Evolutionary conservation across 2,113 vertebrate species (phyloP), one percentile per base, ranked within the genome.

Genomic region (Tragelaphus strepsiceros): DNA sequence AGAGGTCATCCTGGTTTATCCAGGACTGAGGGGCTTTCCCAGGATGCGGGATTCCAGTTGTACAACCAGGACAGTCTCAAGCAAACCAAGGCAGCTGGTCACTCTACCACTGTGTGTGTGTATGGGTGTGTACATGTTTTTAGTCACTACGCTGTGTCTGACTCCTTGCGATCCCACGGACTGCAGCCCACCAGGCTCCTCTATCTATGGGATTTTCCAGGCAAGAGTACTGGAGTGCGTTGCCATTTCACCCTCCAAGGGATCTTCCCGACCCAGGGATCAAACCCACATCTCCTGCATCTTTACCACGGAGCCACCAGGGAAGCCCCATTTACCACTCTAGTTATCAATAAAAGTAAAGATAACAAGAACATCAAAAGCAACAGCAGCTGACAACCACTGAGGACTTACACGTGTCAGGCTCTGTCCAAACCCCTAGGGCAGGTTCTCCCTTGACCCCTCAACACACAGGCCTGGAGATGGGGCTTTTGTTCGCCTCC

Each of bases 361-460:
- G 62, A 83, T 22, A 28, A 39, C 6, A 51, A 21, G 1, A 13
- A 49, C 14, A 8, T 6, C 4, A 15, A 39, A 1, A 46, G 71
- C 8, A 35, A 35, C 3, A 62, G n/a, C 26, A 59, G 49, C 11
- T 39, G 32, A 78, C 15, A 35, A n/a, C 19, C 85, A 7, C 14
- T 0, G 22, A 21, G 56, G 43, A 28, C 10, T 17, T 2, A 26
- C 4, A 4, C 0, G 7, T 6, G 74, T 62, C 56, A 2, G n/a
- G 59, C 71, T 54, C 56, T 0, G 0, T 7, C 61, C 74, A 32
- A 88, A 32, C 8, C n/a, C 92, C 88, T 2, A 2, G 10, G 13
- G 32, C 32, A 17, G 5, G 3, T 28, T 74, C 39, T 24, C 21
- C 53, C 0, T 26, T 0, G 30, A 22, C 19, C 9, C 2, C 53